A percentile compares a stretch with the other conserved stretches of the same genome.
These are phyloP conservation scores for Corythornis vintsioides DNA, from an alignment of 2,113 vertebrate genomes.

Conservation along the genomic window DNA sequence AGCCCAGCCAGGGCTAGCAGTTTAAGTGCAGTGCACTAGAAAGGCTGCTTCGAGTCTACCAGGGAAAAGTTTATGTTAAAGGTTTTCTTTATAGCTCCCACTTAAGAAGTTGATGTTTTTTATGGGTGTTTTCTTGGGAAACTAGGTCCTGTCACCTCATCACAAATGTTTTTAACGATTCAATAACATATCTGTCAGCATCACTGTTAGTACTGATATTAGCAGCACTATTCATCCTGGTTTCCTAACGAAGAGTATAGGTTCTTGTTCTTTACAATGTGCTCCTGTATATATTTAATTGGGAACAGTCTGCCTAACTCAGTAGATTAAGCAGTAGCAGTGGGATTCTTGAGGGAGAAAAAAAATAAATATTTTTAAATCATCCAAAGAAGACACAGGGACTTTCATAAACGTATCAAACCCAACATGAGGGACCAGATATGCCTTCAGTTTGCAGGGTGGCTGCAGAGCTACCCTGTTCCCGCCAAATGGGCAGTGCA, in stretches of 20 bases:
- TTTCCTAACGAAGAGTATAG: neutral
- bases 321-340: neutral
- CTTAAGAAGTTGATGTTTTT: neutral
- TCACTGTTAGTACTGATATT: neutral
- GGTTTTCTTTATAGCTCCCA: neutral
- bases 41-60: neutral
- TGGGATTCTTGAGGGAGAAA: neutral
- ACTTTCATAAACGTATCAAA: neutral
- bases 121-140: neutral
- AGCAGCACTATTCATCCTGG: neutral
- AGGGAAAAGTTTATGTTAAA: neutral
- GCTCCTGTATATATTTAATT: neutral
- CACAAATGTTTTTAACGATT: neutral
- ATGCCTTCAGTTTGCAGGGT: neutral
- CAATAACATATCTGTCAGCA: neutral
- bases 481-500: rapidly evolving
- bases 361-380: neutral
- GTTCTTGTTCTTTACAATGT: neutral
- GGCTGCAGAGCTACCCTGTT: no score
- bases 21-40: neutral
- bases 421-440: rapidly evolving
- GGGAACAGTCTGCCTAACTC: neutral
- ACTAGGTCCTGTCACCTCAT: neutral
- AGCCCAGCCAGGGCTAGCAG: neutral
- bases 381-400: neutral